phyloP scores from a whole-genome alignment of 2,888 invertebrate species.

The Arctia plantaginis region DNA sequence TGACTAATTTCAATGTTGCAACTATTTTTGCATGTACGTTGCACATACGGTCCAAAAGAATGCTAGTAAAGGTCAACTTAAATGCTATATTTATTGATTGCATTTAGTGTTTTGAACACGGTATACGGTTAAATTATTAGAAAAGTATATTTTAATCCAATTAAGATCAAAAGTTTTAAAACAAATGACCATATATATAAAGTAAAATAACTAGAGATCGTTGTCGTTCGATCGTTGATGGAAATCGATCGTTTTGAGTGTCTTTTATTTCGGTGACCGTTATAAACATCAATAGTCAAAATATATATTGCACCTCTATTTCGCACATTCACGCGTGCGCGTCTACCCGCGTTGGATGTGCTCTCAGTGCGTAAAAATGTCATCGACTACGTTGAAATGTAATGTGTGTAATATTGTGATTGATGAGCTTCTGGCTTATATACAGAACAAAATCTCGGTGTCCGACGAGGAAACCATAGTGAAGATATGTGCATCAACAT shows the following conservation, averaged over 20 bases:
- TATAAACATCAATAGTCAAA: too few relatives aligned
- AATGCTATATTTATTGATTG: slow-evolving; percentile 13
- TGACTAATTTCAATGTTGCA: slow-evolving; percentile 1
- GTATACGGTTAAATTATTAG: neutral
- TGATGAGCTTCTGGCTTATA: slow-evolving; percentile 20
- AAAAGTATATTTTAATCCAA: neutral
- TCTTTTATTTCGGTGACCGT: too few relatives aligned
- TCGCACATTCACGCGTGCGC: too few relatives aligned
- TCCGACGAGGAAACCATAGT: slow-evolving; percentile 25
- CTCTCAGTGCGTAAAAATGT: too few relatives aligned
- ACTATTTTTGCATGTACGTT: neutral
- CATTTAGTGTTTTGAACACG: neutral
- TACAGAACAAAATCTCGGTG: slow-evolving; percentile 33
- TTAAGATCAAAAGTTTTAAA: too few relatives aligned
- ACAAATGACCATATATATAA: neutral
- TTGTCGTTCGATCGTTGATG: too few relatives aligned
- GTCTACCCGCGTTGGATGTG: too few relatives aligned
- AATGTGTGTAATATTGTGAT: slow-evolving; percentile 13
- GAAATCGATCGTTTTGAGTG: neutral
- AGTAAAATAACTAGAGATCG: neutral
- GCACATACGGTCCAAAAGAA: slow-evolving; percentile 9
- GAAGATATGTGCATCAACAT: slow-evolving; percentile 26
- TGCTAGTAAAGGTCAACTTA: slow-evolving; percentile 8
- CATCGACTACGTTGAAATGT: too few relatives aligned
- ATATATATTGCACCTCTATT: too few relatives aligned